These are phyloP conservation scores for Sesamia inferens DNA, from an alignment of 2,888 invertebrate species.

Conservation along the genomic window DNA sequence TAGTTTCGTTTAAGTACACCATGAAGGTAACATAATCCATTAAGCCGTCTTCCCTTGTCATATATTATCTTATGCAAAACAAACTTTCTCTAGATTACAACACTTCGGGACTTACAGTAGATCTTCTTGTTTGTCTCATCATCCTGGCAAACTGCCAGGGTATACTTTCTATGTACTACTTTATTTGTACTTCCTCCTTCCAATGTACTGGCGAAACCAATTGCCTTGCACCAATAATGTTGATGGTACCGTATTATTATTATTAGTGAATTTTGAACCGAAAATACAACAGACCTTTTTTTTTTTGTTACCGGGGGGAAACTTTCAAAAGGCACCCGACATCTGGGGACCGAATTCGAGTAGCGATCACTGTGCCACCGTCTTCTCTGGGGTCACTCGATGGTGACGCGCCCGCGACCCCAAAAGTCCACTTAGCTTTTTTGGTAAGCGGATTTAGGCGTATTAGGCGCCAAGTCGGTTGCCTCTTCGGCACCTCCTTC, in stretches of 20 bases:
- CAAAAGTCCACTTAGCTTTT: too few species aligned
- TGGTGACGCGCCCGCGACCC: too few species aligned
- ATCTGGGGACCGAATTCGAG: too few species aligned
- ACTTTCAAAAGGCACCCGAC: too few species aligned
- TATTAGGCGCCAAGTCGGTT: too few species aligned
- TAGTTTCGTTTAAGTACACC: neutral
- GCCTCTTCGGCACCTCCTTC: too few species aligned
- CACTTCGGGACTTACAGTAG: slow-evolving; percentile 4
- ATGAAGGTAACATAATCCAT: neutral
- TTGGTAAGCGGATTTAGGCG: too few species aligned
- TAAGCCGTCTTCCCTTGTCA: neutral
- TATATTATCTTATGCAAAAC: slow-evolving; percentile 11
- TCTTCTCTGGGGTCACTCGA: too few species aligned
- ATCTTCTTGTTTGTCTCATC: slow-evolving; percentile 46
- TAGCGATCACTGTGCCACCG: too few species aligned
- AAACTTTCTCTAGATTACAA: slow-evolving; percentile 25
- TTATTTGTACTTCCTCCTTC: slow-evolving; percentile 30
- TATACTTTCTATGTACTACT: slow-evolving; percentile 29
- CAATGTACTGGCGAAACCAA: slow-evolving; percentile 6
- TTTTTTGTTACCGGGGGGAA: too few species aligned
- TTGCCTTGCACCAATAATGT: neutral
- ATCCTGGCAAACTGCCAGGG: slow-evolving; percentile 42
- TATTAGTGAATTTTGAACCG: neutral
- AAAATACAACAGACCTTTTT: neutral
- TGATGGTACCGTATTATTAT: neutral